phyloP scores from a whole-genome alignment of 2,797 vertebrate species.

The Aldrovandia affinis region DNA sequence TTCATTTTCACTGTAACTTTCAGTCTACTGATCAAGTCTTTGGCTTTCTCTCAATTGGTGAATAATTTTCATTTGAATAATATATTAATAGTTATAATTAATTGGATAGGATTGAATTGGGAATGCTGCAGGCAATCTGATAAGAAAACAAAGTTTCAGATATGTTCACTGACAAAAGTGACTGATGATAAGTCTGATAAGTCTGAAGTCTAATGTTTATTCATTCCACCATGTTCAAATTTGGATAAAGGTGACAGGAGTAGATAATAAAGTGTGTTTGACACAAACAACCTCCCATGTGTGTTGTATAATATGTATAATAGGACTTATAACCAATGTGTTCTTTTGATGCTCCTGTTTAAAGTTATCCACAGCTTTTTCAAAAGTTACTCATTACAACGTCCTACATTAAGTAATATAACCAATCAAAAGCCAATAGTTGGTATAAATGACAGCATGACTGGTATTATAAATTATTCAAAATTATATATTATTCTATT shows the following conservation, averaged over 20 bases:
- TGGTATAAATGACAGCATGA: background rate
- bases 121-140: too few species aligned
- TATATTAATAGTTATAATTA: too few species aligned
- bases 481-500: too few species aligned
- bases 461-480: too few species aligned
- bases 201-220: background rate
- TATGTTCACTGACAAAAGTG: too few species aligned
- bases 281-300: background rate
- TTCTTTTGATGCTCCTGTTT: background rate
- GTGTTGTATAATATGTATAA: background rate
- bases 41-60: too few species aligned
- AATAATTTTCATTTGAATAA: too few species aligned
- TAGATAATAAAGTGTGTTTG: background rate
- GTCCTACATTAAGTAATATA: background rate
- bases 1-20: too few species aligned
- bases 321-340: background rate
- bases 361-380: background rate
- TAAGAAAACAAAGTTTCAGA: too few species aligned
- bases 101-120: too few species aligned
- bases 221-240: background rate
- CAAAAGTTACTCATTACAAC: background rate
- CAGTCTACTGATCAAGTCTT: too few species aligned
- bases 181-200: too few species aligned
- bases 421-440: background rate
- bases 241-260: background rate